A percentile compares a stretch with the other conserved stretches of the same genome.
phyloP scores from a whole-genome alignment of 1,140 invertebrate genomes.

The Drosophila nigromelanica region DNA sequence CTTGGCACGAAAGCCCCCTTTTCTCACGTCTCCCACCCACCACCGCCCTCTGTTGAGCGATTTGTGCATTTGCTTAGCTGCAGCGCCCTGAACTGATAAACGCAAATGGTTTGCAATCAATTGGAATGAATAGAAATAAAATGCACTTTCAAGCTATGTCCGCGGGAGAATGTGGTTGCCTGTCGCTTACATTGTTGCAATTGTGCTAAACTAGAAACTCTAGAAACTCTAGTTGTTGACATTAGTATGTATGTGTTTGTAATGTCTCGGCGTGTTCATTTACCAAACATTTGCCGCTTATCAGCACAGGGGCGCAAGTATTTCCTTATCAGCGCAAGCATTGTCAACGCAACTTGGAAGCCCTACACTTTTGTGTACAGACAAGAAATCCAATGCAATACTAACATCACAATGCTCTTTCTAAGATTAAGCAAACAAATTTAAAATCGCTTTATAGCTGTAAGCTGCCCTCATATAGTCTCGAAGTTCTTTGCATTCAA shows the following conservation, averaged over 20 bases:
- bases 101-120: slow-evolving; percentile 28
- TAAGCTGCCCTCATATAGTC: no score
- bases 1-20: slow-evolving; percentile 58
- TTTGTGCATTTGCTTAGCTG: slow-evolving; percentile 60
- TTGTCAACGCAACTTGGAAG: slow-evolving; percentile 10
- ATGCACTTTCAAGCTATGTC: background rate
- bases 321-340: slow-evolving; percentile 29
- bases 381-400: no score
- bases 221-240: slow-evolving; percentile 17
- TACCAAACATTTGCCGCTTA: slow-evolving; percentile 46
- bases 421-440: no score
- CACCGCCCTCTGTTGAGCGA: slow-evolving; percentile 16
- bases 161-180: slow-evolving; percentile 19
- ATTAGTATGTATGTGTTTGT: background rate
- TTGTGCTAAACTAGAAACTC: slow-evolving; percentile 11
- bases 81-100: slow-evolving; percentile 24
- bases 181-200: slow-evolving; percentile 17
- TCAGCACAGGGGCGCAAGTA: background rate
- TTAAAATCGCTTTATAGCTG: no score
- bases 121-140: slow-evolving; percentile 3
- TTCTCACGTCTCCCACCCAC: background rate
- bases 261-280: background rate
- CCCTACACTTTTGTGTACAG: background rate
- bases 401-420: no score
- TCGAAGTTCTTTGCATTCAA: no score